Evolutionary conservation across 2,797 vertebrate genomes (phyloP).

Genomic region (Spinus olivaceus): DNA sequence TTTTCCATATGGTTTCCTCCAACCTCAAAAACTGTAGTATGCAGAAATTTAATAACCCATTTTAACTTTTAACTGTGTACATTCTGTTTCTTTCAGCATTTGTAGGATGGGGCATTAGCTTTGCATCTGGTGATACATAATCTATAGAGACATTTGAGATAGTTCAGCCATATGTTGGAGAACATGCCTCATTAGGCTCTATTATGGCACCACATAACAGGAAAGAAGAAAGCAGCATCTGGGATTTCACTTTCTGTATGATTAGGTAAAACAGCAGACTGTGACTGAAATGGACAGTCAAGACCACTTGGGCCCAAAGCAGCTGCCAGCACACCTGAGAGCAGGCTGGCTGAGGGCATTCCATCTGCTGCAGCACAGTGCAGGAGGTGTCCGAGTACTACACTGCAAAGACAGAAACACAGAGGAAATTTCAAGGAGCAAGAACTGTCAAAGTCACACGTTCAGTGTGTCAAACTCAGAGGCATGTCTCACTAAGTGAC

Average conservation of each 20-base stretch:
- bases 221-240: neutral
- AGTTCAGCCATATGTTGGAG: neutral
- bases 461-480: neutral
- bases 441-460: neutral
- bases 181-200: neutral
- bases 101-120: neutral
- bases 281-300: neutral
- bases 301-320: neutral
- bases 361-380: neutral
- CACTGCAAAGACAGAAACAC: neutral
- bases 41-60: neutral
- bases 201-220: rapidly evolving
- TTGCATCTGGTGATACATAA: neutral
- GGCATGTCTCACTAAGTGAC: neutral
- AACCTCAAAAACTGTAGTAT: neutral
- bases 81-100: neutral
- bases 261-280: neutral
- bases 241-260: neutral
- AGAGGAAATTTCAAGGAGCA: neutral
- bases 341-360: neutral
- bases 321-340: neutral
- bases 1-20: neutral
- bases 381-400: neutral
- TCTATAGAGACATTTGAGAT: neutral
- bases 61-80: neutral